Evolutionary conservation across 2,113 vertebrate genomes (phyloP), one percentile per base, ranked within the genome.

Genomic region (Noctilio leporinus): DNA sequence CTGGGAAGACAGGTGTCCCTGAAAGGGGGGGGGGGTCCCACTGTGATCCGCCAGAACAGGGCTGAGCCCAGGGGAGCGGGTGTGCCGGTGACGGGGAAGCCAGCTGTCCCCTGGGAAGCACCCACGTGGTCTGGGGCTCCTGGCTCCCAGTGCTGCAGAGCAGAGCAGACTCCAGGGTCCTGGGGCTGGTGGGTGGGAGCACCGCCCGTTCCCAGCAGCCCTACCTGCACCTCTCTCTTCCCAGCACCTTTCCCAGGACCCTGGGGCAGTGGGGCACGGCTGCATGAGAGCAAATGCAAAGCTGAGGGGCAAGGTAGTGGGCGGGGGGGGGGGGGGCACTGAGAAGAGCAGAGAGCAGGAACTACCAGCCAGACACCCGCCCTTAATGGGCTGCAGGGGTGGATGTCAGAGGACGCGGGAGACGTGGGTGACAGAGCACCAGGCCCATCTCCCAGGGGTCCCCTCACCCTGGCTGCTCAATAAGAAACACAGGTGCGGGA

Each of bases 101-200:
- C 26, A 15, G 26, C 26, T 35, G 22, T 45, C 3, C 53, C 65
- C 7, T 12, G 11, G 3, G 5, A 10, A 8, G 10, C 17, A 5
- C 16, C 38, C 15, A 49, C 4, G 20, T 12, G 2, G 69, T 33
- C 53, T n/a, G 38, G 20, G 26, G 24, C n/a, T 20, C 38, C 40
- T n/a, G 7, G 70, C 15, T 14, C 43, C 30, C 3, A 1, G 8
- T 2, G 14, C 22, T 0, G 0, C 26, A 0, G 28, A 73, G 35
- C 24, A 86, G 33, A 86, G 62, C 6, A 2, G 82, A 67, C 19
- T 43, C 19, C 15, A 19, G 4, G 51, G 75, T 10, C 33, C 19
- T 17, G n/a, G 38, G 35, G 62, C 35, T 69, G 65, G 51, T 2
- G 2, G 33, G 35, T 28, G 10, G 20, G 35, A n/a, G 6, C 24